Conservation (phyloP, 2,113 vertebrate genomes). For the Meleagris gallopavo region DNA sequence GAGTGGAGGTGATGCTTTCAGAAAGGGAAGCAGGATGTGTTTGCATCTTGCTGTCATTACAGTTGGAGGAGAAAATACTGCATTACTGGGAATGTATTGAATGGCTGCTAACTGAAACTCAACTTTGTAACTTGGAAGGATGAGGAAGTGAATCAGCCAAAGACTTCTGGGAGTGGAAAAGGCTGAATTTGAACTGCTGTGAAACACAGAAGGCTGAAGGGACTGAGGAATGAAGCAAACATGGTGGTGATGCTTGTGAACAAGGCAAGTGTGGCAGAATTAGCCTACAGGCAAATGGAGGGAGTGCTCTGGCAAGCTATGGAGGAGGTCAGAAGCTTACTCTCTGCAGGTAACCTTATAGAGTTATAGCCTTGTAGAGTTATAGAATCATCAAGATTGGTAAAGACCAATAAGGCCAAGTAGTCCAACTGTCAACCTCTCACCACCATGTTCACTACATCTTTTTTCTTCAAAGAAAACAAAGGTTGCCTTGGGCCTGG, state of each 20-base stretch:
- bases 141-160: background rate
- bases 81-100: background rate
- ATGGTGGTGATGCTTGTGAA: background rate
- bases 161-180: background rate
- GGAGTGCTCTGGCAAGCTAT: background rate
- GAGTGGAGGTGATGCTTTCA: conserved; percentile 5
- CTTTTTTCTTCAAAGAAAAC: background rate
- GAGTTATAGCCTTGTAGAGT: no score
- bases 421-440: no score
- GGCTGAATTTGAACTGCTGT: background rate
- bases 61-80: background rate
- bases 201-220: background rate
- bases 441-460: no score
- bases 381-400: no score
- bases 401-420: no score
- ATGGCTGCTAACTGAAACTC: background rate
- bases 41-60: conserved; percentile 11
- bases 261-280: background rate
- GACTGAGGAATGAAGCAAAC: background rate
- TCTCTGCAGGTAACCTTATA: background rate
- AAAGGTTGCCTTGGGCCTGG: background rate
- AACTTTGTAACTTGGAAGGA: background rate
- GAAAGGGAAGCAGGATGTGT: background rate
- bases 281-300: background rate
- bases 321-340: background rate